Base-by-base conservation (phyloP, 2,888 invertebrate genomes). In the Terebella lapidaria region DNA sequence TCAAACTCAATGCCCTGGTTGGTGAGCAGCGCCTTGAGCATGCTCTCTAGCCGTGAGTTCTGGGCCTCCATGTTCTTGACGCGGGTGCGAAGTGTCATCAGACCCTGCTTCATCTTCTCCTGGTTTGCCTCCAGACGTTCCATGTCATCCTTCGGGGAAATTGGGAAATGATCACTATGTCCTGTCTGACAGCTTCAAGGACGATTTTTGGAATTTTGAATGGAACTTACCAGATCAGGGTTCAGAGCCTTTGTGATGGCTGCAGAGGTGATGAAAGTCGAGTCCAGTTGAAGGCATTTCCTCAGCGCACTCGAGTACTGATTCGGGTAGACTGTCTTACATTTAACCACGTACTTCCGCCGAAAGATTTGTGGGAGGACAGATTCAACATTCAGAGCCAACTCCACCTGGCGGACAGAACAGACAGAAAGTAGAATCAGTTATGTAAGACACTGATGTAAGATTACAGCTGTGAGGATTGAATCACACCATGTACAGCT, bases 331-430 rank as follows among this genome's bases (percentile, higher is more conserved):
- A 81, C 61, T 10, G 70, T 72, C 59, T 75, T 70, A 42, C 67
- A 65, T 49, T 72, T 70, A 2, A 72, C 61, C 10, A 79, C 72
- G 60, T 76, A 77, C 55, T 72, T 71, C 15, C 80, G 67, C 1
- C 77, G 72, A 27, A 81, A 67, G 59, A 76, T 75, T 58, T 76
- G 72, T 4, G 82, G 82, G 26, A 82, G 69, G 25, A 81, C 70
- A 24, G 74, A 67, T 67, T 83, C 83, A 27, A 83, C 82, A 59
- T 81, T 81, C 54, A 82, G 66, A 3, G 79, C 81, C 60, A 82
- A 67, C 62, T 82, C 79, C 27, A 81, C 81, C 74, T 81, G 73
- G 10, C 26, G 5, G 10, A 35, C 42, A 35, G 42, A 35, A 35
- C 10, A 35, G 10, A 35, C n/a, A n/a, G n/a, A n/a, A n/a, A n/a